Percentiles rank a stretch among this genome's conserved stretches.
Evolutionary conservation across 2,113 vertebrate species (phyloP).

Genomic region (Clupea harengus): DNA sequence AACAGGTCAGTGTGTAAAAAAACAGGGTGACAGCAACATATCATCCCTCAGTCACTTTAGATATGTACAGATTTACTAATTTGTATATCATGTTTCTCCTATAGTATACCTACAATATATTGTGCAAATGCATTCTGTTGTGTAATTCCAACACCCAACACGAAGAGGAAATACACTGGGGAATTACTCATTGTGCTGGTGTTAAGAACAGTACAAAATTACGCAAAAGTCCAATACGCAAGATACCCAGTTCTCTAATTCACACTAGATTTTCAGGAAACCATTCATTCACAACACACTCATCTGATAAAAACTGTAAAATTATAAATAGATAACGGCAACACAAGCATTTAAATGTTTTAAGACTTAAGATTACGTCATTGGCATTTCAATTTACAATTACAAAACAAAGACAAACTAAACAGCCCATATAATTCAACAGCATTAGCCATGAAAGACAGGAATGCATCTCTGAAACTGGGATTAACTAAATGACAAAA

Average conservation of each 20-base stretch:
- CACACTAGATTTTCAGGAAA: background rate
- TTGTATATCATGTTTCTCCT: background rate
- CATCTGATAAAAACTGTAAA: background rate
- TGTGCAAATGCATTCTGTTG: slow-evolving; percentile 18
- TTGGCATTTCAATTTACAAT: slow-evolving; percentile 15
- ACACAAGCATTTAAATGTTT: background rate
- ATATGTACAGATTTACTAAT: slow-evolving; percentile 2
- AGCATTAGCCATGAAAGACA: background rate
- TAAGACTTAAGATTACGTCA: slow-evolving; percentile 6
- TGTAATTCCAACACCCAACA: slow-evolving; percentile 14
- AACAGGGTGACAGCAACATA: background rate
- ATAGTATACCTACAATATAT: background rate
- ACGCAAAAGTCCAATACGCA: slow-evolving; percentile 5
- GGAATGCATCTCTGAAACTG: slow-evolving; percentile 5
- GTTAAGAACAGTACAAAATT: slow-evolving; percentile 9
- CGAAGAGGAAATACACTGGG: background rate
- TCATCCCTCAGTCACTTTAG: background rate
- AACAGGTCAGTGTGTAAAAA: slow-evolving; percentile 4
- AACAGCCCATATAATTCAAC: background rate
- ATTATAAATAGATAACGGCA: background rate
- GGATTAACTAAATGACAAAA: background rate
- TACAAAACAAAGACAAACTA: slow-evolving; percentile 1
- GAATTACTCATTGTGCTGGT: background rate
- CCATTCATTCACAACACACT: background rate
- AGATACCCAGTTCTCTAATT: background rate